phyloP scores from a whole-genome alignment of 2,113 vertebrate genomes.

The Ardeotis arabs region DNA sequence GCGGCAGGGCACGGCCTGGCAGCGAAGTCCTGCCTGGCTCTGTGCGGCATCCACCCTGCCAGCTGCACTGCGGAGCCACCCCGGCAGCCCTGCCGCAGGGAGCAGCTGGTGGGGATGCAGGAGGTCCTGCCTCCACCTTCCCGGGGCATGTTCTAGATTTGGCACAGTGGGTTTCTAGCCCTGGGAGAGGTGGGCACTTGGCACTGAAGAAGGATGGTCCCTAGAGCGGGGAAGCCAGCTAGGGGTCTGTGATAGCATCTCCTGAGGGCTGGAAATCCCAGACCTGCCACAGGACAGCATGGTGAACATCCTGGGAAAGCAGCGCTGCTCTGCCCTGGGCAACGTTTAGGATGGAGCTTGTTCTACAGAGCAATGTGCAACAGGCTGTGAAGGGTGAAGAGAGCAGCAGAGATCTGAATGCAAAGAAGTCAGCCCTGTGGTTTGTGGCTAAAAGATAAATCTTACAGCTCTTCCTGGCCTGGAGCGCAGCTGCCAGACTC shows the following conservation, averaged over 20 bases:
- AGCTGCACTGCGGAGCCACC: accelerated
- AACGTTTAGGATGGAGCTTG: neutral
- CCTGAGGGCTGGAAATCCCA: neutral
- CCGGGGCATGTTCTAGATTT: neutral
- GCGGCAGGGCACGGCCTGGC: neutral
- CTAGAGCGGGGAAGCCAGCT: neutral
- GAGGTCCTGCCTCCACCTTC: neutral
- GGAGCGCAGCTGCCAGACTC: neutral
- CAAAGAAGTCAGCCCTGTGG: neutral
- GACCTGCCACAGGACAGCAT: neutral
- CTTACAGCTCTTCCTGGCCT: neutral
- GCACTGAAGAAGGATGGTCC: neutral
- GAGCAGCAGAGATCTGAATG: neutral
- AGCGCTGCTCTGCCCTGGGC: neutral
- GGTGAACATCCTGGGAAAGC: neutral
- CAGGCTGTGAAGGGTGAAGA: neutral
- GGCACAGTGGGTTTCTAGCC: neutral
- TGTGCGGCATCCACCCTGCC: neutral
- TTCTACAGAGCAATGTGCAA: neutral
- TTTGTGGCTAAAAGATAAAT: neutral
- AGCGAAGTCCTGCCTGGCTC: accelerated
- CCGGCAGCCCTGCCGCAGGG: neutral
- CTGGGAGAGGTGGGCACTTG: neutral
- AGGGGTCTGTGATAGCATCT: neutral
- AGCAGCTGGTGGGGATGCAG: neutral